Conservation (phyloP, 2,888 invertebrate genomes). For the Elegia similella region DNA sequence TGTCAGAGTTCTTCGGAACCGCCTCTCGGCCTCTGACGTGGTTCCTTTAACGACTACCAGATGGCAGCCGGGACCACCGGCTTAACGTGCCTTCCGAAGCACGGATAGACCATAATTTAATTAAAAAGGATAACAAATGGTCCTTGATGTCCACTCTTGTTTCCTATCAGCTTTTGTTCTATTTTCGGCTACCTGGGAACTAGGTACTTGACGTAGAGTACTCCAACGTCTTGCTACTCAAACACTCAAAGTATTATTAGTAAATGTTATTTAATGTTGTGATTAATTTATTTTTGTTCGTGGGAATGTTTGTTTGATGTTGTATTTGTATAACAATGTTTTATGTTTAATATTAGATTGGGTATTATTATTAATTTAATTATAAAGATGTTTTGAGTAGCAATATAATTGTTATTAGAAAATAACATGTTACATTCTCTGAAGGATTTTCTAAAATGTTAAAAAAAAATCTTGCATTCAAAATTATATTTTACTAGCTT, state of each 20-base stretch:
- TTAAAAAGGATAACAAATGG: background rate
- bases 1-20: too few relatives aligned
- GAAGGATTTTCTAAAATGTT: too few relatives aligned
- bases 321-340: background rate
- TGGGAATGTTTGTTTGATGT: conserved; percentile 40
- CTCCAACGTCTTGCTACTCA: conserved; percentile 38
- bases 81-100: too few relatives aligned
- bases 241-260: conserved; percentile 40
- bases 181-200: conserved; percentile 55
- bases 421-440: too few relatives aligned
- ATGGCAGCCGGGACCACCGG: too few relatives aligned
- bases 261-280: conserved; percentile 30
- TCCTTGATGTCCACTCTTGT: background rate
- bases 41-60: too few relatives aligned
- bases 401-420: too few relatives aligned
- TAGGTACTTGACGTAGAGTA: conserved; percentile 38
- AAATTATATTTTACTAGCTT: too few relatives aligned
- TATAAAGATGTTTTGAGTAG: too few relatives aligned
- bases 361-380: background rate
- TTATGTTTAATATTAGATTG: background rate
- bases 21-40: too few relatives aligned
- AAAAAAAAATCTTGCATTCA: too few relatives aligned
- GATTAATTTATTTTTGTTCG: conserved; percentile 43
- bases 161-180: conserved; percentile 25
- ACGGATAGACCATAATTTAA: too few relatives aligned